Evolutionary conservation across 2,113 vertebrate genomes (phyloP), one percentile per base, ranked within the genome.

Genomic region (Peromyscus californicus): DNA sequence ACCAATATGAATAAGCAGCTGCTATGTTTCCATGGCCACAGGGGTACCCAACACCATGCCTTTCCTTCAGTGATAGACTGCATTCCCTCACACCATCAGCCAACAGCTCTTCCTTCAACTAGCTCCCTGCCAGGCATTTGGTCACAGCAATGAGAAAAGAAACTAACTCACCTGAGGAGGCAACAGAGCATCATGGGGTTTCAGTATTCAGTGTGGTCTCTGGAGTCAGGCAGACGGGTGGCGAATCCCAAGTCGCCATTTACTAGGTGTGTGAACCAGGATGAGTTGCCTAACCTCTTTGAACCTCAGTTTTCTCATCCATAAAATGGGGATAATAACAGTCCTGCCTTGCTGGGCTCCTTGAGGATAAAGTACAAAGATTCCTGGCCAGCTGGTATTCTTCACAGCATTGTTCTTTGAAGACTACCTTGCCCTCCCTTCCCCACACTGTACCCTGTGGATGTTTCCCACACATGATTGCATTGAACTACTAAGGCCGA

Each of bases 301-400:
- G 96, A 98, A 97, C 94, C 97, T 98, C 94, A 95, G 95, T 97
- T 96, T 96, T 70, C 42, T 95, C 85, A 92, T 89, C 94, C 74
- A 96, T 96, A 95, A 97, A 97, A 78, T 79, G 82, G 95, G 89
- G 75, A 89, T 98, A 97, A 97, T 97, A 95, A 97, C 16, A 95
- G 95, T 65, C 42, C 76, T 89, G 90, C 69, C 42, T 69, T 33
- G 17, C 13, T 88, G 84, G 79, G 33, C 78, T 74, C 82, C 59
- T 16, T 69, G 19, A 91, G 57, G 80, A 85, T 96, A 67, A 90
- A 93, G 90, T 2, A 21, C n/a, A 83, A 54, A 7, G 85, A 88
- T 5, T 26, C 78, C 72, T 70, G 59, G 12, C 65, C 19, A 45
- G 76, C 75, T 39, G 11, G 63, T 72, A 74, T 22, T 95, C 51